Evolutionary conservation across 2,888 invertebrate genomes (phyloP).

Genomic region (Andrena fulva): DNA sequence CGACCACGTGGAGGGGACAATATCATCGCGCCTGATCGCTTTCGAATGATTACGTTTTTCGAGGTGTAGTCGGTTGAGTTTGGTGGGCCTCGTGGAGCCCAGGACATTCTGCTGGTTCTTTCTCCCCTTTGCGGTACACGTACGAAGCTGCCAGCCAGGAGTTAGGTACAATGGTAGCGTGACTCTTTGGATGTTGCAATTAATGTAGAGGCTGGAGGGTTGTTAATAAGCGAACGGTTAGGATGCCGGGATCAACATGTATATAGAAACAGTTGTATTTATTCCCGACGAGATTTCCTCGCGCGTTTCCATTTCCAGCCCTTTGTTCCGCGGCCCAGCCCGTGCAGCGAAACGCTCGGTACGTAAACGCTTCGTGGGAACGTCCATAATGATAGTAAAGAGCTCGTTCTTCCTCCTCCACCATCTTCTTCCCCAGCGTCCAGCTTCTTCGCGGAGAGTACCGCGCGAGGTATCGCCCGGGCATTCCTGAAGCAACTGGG

Average conservation of each 20-base stretch:
- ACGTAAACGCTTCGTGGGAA: constrained; percentile 65
- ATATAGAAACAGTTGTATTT: too few relatives aligned
- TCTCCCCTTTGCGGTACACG: neutral
- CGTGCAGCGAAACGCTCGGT: constrained; percentile 68
- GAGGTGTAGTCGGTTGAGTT: neutral
- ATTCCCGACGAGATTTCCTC: neutral
- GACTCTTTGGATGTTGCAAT: neutral
- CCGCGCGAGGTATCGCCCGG: constrained; percentile 62
- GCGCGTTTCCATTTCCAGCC: neutral
- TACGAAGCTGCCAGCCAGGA: too few relatives aligned
- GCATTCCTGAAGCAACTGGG: constrained; percentile 76
- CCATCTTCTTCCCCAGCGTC: constrained; percentile 47
- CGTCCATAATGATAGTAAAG: constrained; percentile 68
- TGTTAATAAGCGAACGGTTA: too few relatives aligned
- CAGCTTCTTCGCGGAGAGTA: constrained; percentile 39
- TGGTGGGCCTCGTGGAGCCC: too few relatives aligned
- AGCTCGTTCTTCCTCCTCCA: constrained; percentile 58
- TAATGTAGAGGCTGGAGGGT: neutral
- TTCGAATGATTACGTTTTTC: constrained; percentile 28
- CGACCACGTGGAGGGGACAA: constrained; percentile 23
- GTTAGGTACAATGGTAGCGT: too few relatives aligned
- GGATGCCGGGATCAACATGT: too few relatives aligned
- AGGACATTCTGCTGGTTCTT: neutral
- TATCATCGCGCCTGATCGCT: neutral
- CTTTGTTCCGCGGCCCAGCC: constrained; percentile 10